Percentiles rank a stretch among this genome's conserved stretches.
Evolutionary conservation across 2,888 invertebrate genomes (phyloP).

Genomic region (Chymomyza procnemis): DNA sequence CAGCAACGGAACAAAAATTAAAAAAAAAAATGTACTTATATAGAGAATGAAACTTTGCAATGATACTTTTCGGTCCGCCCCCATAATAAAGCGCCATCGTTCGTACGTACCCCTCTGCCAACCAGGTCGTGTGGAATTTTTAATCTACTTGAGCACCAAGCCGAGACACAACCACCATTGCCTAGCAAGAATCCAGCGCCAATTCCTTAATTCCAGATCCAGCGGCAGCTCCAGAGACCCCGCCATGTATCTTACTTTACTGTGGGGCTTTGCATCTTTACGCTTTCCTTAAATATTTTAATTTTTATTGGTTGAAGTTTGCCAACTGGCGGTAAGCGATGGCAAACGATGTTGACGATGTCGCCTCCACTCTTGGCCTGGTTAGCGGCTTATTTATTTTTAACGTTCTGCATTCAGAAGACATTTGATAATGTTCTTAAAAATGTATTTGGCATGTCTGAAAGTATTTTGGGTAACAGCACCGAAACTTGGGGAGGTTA

Average conservation of each 20-base stretch:
- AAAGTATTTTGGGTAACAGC: conserved; percentile 42
- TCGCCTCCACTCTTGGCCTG: neutral
- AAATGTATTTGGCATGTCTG: conserved; percentile 51
- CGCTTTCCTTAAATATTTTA: conserved; percentile 71
- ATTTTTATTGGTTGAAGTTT: conserved; percentile 69
- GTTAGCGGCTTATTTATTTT: neutral
- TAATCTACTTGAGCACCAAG: conserved; percentile 59
- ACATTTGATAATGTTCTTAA: conserved; percentile 60
- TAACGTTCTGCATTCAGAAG: neutral
- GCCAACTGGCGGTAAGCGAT: conserved; percentile 38
- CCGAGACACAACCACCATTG: conserved; percentile 44
- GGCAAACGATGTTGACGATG: neutral
- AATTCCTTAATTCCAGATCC: neutral
- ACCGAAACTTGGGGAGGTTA: conserved; percentile 11
- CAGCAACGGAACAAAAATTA: neutral
- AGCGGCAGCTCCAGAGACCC: neutral
- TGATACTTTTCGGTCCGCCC: conserved; percentile 52
- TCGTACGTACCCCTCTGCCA: conserved; percentile 11
- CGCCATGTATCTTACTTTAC: conserved; percentile 65
- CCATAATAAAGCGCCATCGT: neutral
- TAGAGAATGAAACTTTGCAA: conserved; percentile 60
- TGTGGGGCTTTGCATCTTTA: conserved; percentile 68
- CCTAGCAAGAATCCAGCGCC: neutral
- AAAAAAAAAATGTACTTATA: neutral
- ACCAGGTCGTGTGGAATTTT: conserved; percentile 70